These are phyloP conservation scores for Drosophila putrida DNA, from an alignment of 2,888 invertebrate species.

Conservation along the genomic window DNA sequence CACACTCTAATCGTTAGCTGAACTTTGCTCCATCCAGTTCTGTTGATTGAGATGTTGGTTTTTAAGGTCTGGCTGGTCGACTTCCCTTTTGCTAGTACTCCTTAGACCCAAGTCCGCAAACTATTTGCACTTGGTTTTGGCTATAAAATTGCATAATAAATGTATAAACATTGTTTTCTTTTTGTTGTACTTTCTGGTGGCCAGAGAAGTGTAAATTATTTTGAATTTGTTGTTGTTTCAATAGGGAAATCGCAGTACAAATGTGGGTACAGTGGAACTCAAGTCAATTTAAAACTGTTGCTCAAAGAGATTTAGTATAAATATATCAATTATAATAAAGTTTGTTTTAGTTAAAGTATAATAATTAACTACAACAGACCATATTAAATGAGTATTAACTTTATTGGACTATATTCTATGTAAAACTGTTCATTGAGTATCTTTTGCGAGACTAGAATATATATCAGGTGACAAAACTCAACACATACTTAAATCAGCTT, in stretches of 20 bases:
- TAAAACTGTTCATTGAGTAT: too few species aligned
- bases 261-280: conserved; percentile 7
- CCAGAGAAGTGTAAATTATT: conserved; percentile 59
- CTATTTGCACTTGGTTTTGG: conserved; percentile 76
- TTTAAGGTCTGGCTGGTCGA: conserved; percentile 35
- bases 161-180: conserved; percentile 46
- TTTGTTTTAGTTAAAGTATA: too few species aligned
- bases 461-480: too few species aligned
- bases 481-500: too few species aligned
- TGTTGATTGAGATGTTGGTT: conserved; percentile 73
- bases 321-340: too few species aligned
- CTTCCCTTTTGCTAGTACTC: conserved; percentile 3
- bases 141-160: conserved; percentile 75
- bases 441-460: too few species aligned
- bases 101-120: conserved; percentile 55
- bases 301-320: too few species aligned
- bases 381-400: too few species aligned
- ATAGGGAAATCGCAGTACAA: conserved; percentile 13
- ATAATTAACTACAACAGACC: too few species aligned
- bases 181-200: conserved; percentile 11
- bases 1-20: conserved; percentile 61
- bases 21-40: conserved; percentile 55
- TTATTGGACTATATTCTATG: too few species aligned
- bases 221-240: conserved; percentile 43
- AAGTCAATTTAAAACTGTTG: background rate